A percentile compares a stretch with the other conserved stretches of the same genome.
Conservation (phyloP, 2,888 invertebrate genomes). For the Priocnemis perturbator region DNA sequence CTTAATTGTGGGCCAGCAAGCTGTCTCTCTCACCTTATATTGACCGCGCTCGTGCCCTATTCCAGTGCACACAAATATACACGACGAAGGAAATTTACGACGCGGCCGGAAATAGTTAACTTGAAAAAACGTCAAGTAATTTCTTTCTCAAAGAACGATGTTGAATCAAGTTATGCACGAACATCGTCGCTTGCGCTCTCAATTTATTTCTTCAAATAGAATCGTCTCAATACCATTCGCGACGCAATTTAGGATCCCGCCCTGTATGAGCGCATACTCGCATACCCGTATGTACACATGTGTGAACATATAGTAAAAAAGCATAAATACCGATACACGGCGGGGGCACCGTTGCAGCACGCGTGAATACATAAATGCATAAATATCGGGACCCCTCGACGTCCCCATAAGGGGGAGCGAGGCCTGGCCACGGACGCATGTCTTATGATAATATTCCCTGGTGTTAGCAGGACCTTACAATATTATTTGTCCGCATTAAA, state of each 20-base stretch:
- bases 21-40: conserved; percentile 18
- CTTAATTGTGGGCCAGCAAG: conserved; percentile 68
- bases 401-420: not conserved
- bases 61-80: no score
- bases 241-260: no score
- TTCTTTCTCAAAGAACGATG: no score
- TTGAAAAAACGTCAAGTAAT: no score
- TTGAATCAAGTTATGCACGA: no score
- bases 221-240: no score
- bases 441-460: conserved; percentile 68
- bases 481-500: conserved; percentile 69
- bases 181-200: no score
- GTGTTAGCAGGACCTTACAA: conserved; percentile 67
- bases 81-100: no score
- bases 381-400: conserved; percentile 56
- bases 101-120: no score
- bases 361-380: conserved; percentile 68
- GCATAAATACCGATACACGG: conserved; percentile 63
- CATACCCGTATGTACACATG: not conserved
- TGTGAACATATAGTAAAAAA: conserved; percentile 51
- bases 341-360: conserved; percentile 54
- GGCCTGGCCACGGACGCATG: conserved; percentile 54
- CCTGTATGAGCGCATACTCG: not conserved
- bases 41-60: no score
- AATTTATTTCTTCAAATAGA: no score